A percentile compares a stretch with the other conserved stretches of the same genome.
Conservation (phyloP, 2,113 vertebrate species). For the Phalacrocorax brasilianus region DNA sequence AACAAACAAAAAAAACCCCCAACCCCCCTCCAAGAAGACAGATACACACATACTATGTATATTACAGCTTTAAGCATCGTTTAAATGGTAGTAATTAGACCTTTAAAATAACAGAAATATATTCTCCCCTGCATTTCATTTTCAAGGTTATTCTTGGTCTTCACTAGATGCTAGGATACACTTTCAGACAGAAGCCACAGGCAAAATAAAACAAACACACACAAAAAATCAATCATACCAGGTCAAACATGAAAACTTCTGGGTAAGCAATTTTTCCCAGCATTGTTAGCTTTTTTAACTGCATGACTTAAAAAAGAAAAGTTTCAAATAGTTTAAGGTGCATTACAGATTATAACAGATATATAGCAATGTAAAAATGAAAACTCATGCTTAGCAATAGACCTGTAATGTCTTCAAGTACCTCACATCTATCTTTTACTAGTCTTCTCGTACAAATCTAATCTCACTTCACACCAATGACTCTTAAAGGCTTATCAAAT, state of each 20-base stretch:
- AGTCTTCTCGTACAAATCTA: neutral
- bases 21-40: neutral
- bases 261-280: neutral
- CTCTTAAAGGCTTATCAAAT: neutral
- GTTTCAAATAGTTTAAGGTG: neutral
- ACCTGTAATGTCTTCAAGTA: neutral
- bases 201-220: neutral
- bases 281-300: neutral
- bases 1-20: neutral
- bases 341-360: neutral
- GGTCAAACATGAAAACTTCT: fast-evolving
- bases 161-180: neutral
- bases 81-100: neutral
- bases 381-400: neutral
- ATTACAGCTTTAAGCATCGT: neutral
- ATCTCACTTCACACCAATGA: neutral
- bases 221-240: neutral
- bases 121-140: neutral
- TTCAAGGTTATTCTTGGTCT: neutral
- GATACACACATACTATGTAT: neutral
- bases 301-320: neutral
- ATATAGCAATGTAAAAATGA: neutral
- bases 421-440: neutral
- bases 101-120: neutral
- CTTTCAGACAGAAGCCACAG: neutral